Percentiles rank a stretch among this genome's conserved stretches.
Conservation (phyloP, 2,113 vertebrate species). For the Mirza zaza region DNA sequence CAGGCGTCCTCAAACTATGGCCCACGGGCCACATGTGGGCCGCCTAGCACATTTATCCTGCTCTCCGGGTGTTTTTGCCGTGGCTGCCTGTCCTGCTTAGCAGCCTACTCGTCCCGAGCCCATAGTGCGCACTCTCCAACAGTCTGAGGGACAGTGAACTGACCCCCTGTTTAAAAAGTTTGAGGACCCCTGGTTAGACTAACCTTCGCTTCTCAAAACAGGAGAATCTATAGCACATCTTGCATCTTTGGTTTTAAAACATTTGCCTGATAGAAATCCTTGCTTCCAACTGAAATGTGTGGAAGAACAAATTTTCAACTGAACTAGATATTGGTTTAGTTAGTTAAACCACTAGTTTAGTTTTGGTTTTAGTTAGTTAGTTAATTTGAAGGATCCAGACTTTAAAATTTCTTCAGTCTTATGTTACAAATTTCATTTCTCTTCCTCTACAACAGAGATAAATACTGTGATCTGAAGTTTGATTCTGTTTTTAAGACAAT, state of each 20-base stretch:
- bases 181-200: not conserved
- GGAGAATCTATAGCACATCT: not conserved
- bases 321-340: not conserved
- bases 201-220: not conserved
- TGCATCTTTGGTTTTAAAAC: constrained; percentile 13
- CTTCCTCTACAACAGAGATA: not conserved
- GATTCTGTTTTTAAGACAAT: constrained; percentile 12
- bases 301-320: not conserved
- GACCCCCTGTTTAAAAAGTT: too few species aligned
- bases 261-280: not conserved
- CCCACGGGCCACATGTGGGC: too few species aligned
- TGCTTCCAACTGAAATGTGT: not conserved
- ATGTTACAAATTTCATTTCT: not conserved
- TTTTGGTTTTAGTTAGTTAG: too few species aligned
- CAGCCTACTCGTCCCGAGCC: too few species aligned
- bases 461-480: not conserved
- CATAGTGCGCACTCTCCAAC: too few species aligned
- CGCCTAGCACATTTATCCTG: too few species aligned
- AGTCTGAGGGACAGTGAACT: too few species aligned
- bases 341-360: too few species aligned
- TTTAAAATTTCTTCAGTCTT: not conserved
- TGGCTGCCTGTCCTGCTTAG: too few species aligned
- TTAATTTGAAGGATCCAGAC: not conserved
- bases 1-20: too few species aligned
- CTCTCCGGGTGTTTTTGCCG: too few species aligned